phyloP scores from a whole-genome alignment of 2,888 invertebrate species.

The Platycheirus albimanus region DNA sequence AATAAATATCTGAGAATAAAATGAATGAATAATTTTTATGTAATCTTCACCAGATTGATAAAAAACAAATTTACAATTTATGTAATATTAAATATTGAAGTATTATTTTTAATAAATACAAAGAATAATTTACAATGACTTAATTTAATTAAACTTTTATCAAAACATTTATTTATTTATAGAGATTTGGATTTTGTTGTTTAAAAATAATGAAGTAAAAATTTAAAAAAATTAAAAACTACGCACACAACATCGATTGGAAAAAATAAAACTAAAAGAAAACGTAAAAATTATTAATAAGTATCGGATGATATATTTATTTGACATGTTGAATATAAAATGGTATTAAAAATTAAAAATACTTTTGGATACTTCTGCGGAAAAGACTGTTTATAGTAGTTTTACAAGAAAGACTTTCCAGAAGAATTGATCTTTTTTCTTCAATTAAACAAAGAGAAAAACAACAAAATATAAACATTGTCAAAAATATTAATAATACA shows the following conservation, averaged over 20 bases:
- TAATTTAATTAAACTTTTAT: too few species aligned
- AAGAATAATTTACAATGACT: too few species aligned
- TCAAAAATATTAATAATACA: slow-evolving; percentile 18
- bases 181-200: background rate
- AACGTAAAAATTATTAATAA: slow-evolving; percentile 6
- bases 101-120: too few species aligned
- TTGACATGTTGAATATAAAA: slow-evolving; percentile 56
- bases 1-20: too few species aligned
- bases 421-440: slow-evolving; percentile 42
- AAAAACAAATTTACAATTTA: too few species aligned
- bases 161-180: too few species aligned
- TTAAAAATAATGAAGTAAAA: slow-evolving; percentile 20
- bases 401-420: slow-evolving; percentile 64
- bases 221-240: slow-evolving; percentile 33
- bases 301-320: slow-evolving; percentile 35
- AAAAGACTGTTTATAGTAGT: slow-evolving; percentile 73
- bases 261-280: slow-evolving; percentile 30
- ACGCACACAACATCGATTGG: slow-evolving; percentile 72
- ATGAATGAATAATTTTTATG: too few species aligned
- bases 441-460: slow-evolving; percentile 8
- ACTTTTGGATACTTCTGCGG: slow-evolving; percentile 67
- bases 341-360: slow-evolving; percentile 52
- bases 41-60: too few species aligned
- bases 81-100: too few species aligned
- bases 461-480: slow-evolving; percentile 22